phyloP scores from a whole-genome alignment of 2,113 vertebrate genomes.

The Fregata magnificens region DNA sequence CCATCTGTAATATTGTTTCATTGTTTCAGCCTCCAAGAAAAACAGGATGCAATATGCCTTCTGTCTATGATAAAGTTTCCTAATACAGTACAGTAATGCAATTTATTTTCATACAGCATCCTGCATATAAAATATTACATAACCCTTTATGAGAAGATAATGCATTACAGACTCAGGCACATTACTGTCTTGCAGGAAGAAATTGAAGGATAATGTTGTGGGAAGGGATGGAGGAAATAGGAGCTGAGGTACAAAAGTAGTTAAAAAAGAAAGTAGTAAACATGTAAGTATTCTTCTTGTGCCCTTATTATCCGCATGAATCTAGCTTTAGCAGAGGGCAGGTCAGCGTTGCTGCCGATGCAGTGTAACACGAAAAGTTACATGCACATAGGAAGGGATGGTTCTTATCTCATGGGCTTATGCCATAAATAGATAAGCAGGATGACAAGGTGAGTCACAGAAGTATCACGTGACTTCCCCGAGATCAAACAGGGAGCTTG shows the following conservation, averaged over 20 bases:
- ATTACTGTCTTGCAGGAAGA: slow-evolving; percentile 55
- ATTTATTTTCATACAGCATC: slow-evolving; percentile 68
- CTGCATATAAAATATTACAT: slow-evolving; percentile 66
- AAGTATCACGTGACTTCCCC: not conserved
- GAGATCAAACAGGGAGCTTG: not conserved
- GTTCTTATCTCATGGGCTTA: not conserved
- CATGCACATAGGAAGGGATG: not conserved
- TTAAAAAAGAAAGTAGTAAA: slow-evolving; percentile 5
- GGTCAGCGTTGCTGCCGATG: not conserved
- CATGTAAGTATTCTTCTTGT: not conserved
- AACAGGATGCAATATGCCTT: slow-evolving; percentile 65
- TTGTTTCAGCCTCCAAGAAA: slow-evolving; percentile 53
- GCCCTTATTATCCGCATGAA: not conserved
- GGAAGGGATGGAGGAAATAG: slow-evolving; percentile 17
- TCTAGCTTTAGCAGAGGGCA: not conserved
- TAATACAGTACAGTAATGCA: slow-evolving; percentile 62
- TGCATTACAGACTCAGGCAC: slow-evolving; percentile 58
- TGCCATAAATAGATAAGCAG: not conserved
- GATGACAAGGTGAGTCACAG: slow-evolving; percentile 25
- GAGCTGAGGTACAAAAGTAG: not conserved
- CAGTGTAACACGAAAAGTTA: not conserved
- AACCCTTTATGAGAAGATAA: slow-evolving; percentile 65
- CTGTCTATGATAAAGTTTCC: slow-evolving; percentile 64
- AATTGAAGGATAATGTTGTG: slow-evolving; percentile 43
- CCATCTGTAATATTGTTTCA: not conserved